Evolutionary conservation across 2,797 vertebrate species (phyloP).

Genomic region (Amniataba percoides): DNA sequence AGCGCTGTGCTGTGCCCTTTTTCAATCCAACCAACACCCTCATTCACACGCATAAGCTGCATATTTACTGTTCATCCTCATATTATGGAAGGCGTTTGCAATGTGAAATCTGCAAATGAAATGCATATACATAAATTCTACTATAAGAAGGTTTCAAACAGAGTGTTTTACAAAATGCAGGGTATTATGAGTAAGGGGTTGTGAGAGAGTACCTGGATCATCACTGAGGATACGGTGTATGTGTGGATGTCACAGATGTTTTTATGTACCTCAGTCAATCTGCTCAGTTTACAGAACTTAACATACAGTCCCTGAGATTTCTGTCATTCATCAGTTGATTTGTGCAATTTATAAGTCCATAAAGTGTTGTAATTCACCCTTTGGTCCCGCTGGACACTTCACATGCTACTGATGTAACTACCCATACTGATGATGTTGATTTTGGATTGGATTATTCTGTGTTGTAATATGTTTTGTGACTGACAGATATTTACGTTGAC

Average conservation of each 20-base stretch:
- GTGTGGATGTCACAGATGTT: slow-evolving; percentile 60
- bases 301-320: slow-evolving; percentile 20
- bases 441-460: too few relatives aligned
- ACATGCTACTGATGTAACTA: neutral
- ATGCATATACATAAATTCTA: slow-evolving; percentile 43
- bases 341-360: neutral
- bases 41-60: slow-evolving; percentile 57
- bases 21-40: slow-evolving; percentile 60
- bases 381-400: neutral
- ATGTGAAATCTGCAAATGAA: slow-evolving; percentile 55
- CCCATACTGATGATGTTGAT: neutral
- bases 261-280: slow-evolving; percentile 54
- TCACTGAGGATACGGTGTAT: neutral
- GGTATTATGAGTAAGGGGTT: slow-evolving; percentile 16
- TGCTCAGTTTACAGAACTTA: slow-evolving; percentile 48
- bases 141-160: slow-evolving; percentile 34
- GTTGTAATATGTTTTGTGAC: neutral
- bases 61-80: slow-evolving; percentile 67
- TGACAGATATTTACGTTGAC: neutral
- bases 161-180: slow-evolving; percentile 14
- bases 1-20: slow-evolving; percentile 39
- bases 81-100: slow-evolving; percentile 57
- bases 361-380: neutral
- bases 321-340: slow-evolving; percentile 28
- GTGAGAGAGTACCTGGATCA: neutral